phyloP scores from a whole-genome alignment of 2,113 vertebrate genomes.

The Actenoides hombroni region DNA sequence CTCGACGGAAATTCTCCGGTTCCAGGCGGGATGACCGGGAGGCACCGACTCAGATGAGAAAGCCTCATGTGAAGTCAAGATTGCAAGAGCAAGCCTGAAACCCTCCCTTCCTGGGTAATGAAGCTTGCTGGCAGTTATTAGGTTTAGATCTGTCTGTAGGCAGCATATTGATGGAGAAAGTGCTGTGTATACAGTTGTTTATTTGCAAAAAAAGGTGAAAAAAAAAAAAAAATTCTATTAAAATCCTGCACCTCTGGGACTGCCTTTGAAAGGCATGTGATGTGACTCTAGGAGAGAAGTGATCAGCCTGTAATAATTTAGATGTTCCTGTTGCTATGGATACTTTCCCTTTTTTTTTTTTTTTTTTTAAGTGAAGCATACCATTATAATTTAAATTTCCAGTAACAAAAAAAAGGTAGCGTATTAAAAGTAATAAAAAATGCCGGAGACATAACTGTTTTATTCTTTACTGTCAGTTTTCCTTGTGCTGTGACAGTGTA shows the following conservation, averaged over 20 bases:
- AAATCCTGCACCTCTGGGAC: slow-evolving; percentile 44
- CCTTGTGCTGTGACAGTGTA: background rate
- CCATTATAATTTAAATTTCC: slow-evolving; percentile 69
- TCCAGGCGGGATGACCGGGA: background rate
- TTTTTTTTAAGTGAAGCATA: slow-evolving; percentile 36
- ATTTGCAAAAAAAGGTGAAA: background rate
- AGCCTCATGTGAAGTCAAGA: background rate
- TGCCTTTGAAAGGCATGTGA: slow-evolving; percentile 11
- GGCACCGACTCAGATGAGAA: background rate
- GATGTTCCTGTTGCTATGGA: slow-evolving; percentile 68
- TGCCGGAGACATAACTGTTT: background rate
- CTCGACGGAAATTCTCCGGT: accelerated
- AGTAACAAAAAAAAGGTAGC: background rate
- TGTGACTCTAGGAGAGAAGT: slow-evolving; percentile 31
- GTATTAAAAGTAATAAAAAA: slow-evolving; percentile 25
- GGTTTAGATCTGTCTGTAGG: background rate
- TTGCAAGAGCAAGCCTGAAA: background rate
- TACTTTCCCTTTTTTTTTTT: slow-evolving; percentile 33
- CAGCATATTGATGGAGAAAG: background rate
- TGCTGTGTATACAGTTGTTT: background rate
- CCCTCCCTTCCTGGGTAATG: background rate
- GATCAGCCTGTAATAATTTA: slow-evolving; percentile 66
- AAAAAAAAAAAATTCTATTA: background rate
- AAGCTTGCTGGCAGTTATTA: background rate
- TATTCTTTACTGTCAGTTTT: slow-evolving; percentile 30